These are phyloP conservation scores for Carabus problematicus DNA, from an alignment of 2,888 invertebrate genomes.

Conservation along the genomic window DNA sequence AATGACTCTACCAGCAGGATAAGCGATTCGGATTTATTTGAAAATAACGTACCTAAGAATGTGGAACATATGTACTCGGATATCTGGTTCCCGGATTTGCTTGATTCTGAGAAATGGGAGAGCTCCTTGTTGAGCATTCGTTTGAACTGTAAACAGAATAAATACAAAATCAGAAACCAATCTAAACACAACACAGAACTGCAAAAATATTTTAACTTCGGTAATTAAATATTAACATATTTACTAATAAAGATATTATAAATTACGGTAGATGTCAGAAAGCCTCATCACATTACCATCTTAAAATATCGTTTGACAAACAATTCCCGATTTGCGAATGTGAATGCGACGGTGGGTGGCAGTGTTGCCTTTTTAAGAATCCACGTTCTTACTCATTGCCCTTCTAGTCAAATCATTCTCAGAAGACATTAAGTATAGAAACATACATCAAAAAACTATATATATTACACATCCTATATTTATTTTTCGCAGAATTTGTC, in stretches of 20 bases:
- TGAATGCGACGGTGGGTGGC: slow-evolving; percentile 22
- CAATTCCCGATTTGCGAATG: slow-evolving; percentile 15
- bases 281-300: no score
- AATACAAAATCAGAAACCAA: slow-evolving; percentile 40
- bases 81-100: slow-evolving; percentile 98
- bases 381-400: not conserved
- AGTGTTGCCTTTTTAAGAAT: slow-evolving; percentile 23
- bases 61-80: slow-evolving; percentile 99
- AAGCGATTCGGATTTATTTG: not conserved
- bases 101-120: slow-evolving; percentile 98
- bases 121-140: slow-evolving; percentile 99
- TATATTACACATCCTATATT: no score
- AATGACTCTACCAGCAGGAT: no score
- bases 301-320: no score
- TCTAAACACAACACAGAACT: not conserved
- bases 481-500: no score
- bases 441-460: no score
- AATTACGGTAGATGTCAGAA: no score
- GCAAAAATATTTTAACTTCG: not conserved
- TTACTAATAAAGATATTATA: no score
- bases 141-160: slow-evolving; percentile 85
- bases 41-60: slow-evolving; percentile 87
- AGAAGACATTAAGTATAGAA: no score
- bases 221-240: not conserved
- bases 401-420: no score